phyloP scores from a whole-genome alignment of 2,797 vertebrate species.

The Lepilemur ruficaudatus region DNA sequence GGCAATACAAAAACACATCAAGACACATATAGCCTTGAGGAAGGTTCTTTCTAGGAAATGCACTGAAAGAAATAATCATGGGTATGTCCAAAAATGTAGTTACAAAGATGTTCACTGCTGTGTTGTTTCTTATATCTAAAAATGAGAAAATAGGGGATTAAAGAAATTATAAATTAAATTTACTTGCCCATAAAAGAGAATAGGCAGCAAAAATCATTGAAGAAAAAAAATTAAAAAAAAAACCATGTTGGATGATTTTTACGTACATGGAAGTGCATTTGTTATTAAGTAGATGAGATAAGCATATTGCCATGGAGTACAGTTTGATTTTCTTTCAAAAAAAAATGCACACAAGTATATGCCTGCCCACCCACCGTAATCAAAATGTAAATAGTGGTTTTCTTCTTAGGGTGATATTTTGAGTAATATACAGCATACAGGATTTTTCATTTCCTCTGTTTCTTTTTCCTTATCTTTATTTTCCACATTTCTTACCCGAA shows the following conservation, averaged over 20 bases:
- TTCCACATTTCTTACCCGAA: background rate
- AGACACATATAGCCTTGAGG: background rate
- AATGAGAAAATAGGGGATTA: background rate
- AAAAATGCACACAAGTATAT: background rate
- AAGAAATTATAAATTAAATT: background rate
- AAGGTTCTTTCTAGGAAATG: slow-evolving; percentile 51
- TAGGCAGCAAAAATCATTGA: background rate
- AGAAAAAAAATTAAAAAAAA: background rate
- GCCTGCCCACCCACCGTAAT: too few species aligned
- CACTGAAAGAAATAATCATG: background rate
- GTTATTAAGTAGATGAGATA: background rate
- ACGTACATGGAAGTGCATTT: background rate
- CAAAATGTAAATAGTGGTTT: background rate
- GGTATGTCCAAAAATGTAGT: background rate
- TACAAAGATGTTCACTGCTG: background rate
- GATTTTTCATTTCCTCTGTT: background rate
- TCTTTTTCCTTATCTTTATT: background rate
- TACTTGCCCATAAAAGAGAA: background rate
- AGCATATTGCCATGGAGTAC: background rate
- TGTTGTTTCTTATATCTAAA: background rate
- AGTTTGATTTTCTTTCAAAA: background rate
- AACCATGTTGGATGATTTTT: background rate
- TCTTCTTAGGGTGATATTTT: background rate
- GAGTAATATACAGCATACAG: background rate
- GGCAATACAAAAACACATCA: background rate